Evolutionary conservation across 2,888 invertebrate species (phyloP), one percentile per base, ranked within the genome.

Genomic region (Barypeithes pellucidus): DNA sequence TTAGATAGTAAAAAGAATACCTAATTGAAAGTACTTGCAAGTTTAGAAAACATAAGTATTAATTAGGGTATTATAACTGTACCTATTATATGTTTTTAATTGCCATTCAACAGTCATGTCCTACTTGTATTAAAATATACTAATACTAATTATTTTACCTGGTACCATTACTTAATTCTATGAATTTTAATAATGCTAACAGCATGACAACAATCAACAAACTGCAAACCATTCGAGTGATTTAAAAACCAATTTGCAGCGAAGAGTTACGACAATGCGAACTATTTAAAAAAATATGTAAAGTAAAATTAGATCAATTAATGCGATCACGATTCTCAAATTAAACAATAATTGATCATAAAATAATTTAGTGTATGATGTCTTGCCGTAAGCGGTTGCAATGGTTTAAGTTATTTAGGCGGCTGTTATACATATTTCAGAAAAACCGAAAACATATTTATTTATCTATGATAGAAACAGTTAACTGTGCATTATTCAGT

Each of bases 181-280:
- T 22, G 7, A 50, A 50, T 22, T 24, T 50, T 24, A 50, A 24
- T 50, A 50, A 22, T 24, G 22, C 50, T 50, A 50, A 50, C 50
- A 50, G 50, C 50, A 50, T 50, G 50, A 24, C 24, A 50, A 24
- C 50, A 50, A 24, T 50, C 50, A 24, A 22, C n/a, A 47, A 47
- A 50, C n/a, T 66, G 43, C 43, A 57, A 54, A 66, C 39, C 57
- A 54, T 57, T 66, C 43, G 24, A 24, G 54, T 52, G 52, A 63
- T 50, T 66, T 66, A 66, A 57, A 66, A 66, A 54, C 57, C 57
- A 66, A 66, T 66, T 66, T 54, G 66, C 57, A 66, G 54, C 66
- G 41, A 43, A 57, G 24, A 43, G 57, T 66, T 66, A 45, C 45
- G 29, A 24, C 24, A 45, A 45, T 61, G 45, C 24, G 5, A 50